phyloP scores from a whole-genome alignment of 2,797 vertebrate species.

The Paguma larvata region DNA sequence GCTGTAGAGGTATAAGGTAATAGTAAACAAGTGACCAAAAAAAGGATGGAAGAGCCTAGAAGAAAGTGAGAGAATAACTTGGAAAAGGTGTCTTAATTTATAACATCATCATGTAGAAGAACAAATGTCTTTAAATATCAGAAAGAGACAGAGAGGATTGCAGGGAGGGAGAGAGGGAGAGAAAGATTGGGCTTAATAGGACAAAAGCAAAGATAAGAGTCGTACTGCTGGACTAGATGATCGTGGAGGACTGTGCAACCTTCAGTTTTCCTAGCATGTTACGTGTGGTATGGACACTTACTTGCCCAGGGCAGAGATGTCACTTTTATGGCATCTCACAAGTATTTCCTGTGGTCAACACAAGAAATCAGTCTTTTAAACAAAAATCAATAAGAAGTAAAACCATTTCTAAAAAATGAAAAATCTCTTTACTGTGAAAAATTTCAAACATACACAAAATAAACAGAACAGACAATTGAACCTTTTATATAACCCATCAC shows the following conservation, averaged over 20 bases:
- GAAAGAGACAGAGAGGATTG: not conserved
- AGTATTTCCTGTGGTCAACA: not conserved
- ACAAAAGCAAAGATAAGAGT: not conserved
- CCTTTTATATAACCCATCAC: not conserved
- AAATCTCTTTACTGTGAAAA: not conserved
- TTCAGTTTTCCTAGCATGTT: not conserved
- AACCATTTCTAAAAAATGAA: not conserved
- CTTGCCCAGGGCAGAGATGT: not conserved
- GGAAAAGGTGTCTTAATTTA: slow-evolving; percentile 15
- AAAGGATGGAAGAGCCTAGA: not conserved
- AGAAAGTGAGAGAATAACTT: not conserved
- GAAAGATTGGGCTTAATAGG: not conserved
- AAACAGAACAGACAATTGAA: not conserved
- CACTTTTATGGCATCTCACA: not conserved
- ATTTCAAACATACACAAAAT: not conserved
- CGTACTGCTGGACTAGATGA: not conserved
- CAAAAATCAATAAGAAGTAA: not conserved
- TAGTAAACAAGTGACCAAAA: not conserved
- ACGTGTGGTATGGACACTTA: not conserved
- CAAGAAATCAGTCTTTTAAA: not conserved
- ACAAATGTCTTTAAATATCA: not conserved
- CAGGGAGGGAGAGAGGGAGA: not conserved
- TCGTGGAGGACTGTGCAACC: too few species aligned
- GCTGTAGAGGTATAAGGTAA: not conserved
- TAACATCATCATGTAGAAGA: not conserved